These are phyloP conservation scores for Anastatus disparis DNA, from an alignment of 1,140 invertebrate species.

Conservation along the genomic window DNA sequence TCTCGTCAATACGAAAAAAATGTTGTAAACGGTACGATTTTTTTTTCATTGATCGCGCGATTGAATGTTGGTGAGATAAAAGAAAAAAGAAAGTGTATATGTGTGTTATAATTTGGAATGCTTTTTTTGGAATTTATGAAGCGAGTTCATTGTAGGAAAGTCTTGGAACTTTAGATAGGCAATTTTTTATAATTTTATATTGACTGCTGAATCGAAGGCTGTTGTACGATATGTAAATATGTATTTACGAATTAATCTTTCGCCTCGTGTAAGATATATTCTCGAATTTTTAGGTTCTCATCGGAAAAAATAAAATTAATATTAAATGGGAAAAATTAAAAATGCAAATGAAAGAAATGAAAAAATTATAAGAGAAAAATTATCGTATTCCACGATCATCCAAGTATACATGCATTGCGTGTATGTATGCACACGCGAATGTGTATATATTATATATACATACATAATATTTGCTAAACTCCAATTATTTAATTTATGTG, in stretches of 20 bases:
- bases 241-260: slow-evolving; percentile 57
- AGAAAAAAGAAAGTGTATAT: background rate
- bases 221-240: slow-evolving; percentile 68
- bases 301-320: slow-evolving; percentile 48
- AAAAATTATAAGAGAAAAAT: no score
- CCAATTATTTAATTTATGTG: slow-evolving; percentile 59
- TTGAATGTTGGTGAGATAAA: background rate
- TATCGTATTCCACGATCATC: slow-evolving; percentile 48
- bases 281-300: slow-evolving; percentile 51
- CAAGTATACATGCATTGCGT: slow-evolving; percentile 51
- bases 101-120: background rate
- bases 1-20: background rate
- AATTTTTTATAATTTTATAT: slow-evolving; percentile 65
- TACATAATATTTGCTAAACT: slow-evolving; percentile 58
- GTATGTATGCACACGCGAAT: slow-evolving; percentile 51
- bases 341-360: no score
- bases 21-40: background rate
- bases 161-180: slow-evolving; percentile 55
- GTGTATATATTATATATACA: slow-evolving; percentile 48
- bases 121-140: slow-evolving; percentile 7
- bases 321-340: slow-evolving; percentile 44
- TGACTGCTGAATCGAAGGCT: slow-evolving; percentile 55
- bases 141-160: slow-evolving; percentile 5
- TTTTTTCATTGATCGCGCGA: background rate
- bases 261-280: slow-evolving; percentile 67